Conservation (phyloP, 2,797 vertebrate genomes). For the Microctenopoma steveboyesi region DNA sequence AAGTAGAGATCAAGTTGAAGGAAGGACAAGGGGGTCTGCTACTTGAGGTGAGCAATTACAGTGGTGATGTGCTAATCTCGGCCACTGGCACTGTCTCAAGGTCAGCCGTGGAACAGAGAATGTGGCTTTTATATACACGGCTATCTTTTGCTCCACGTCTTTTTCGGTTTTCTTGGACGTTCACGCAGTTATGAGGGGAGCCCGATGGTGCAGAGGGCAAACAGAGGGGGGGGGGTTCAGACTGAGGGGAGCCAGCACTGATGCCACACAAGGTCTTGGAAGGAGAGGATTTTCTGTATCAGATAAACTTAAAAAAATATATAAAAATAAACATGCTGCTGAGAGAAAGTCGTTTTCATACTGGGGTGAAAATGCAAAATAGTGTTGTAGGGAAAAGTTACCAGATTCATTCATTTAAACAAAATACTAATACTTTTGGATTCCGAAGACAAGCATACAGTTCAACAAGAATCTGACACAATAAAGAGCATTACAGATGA, state of each 20-base stretch:
- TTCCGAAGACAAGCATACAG: no score
- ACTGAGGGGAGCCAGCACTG: constrained; percentile 47
- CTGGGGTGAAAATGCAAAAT: no score
- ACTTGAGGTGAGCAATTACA: constrained; percentile 79
- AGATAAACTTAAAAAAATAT: neutral
- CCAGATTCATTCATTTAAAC: no score
- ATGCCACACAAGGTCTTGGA: constrained; percentile 10
- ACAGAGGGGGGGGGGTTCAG: constrained; percentile 39
- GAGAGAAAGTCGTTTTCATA: neutral
- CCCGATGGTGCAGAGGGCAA: constrained; percentile 33
- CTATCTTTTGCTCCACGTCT: constrained; percentile 28
- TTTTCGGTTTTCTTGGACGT: constrained; percentile 33
- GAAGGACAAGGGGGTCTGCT: constrained; percentile 66
- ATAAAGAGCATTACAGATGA: neutral
- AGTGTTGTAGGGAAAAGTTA: no score
- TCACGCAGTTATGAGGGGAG: constrained; percentile 45
- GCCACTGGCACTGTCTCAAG: constrained; percentile 67
- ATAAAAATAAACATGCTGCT: neutral
- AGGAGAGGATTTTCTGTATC: neutral
- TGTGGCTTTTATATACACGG: constrained; percentile 28
- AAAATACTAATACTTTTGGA: no score
- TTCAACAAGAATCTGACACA: no score
- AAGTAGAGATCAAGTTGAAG: constrained; percentile 55
- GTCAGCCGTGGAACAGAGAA: constrained; percentile 53
- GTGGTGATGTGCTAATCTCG: constrained; percentile 71